A percentile compares a stretch with the other conserved stretches of the same genome.
phyloP scores from a whole-genome alignment of 1,140 invertebrate genomes.

The Caenorhabditis elegans region WBcel235 BX284605.5:9720501-9721000 shows the following conservation, averaged over 20 bases:
- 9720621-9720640: conserved; percentile 31
- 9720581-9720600: conserved; percentile 35
- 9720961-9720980: conserved; percentile 44
- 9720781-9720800: conserved; percentile 47
- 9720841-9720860: too few relatives aligned
- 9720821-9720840: conserved; percentile 28
- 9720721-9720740: neutral
- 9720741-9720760: conserved; percentile 1
- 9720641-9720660: conserved; percentile 34
- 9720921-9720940: conserved; percentile 44
- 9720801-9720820: conserved; percentile 37
- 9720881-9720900: too few relatives aligned
- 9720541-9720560: neutral
- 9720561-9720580: neutral
- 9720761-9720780: conserved; percentile 46
- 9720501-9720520: conserved; percentile 36
- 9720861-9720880: too few relatives aligned
- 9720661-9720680: conserved; percentile 40
- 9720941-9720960: conserved; percentile 48
- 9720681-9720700: neutral
- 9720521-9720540: conserved; percentile 28
- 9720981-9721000: conserved; percentile 38
- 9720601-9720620: conserved; percentile 37
- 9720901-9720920: too few relatives aligned
- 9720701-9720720: conserved; percentile 18